Evolutionary conservation across 1,140 invertebrate genomes (phyloP).

Genomic region (Chrysopa pallens): DNA sequence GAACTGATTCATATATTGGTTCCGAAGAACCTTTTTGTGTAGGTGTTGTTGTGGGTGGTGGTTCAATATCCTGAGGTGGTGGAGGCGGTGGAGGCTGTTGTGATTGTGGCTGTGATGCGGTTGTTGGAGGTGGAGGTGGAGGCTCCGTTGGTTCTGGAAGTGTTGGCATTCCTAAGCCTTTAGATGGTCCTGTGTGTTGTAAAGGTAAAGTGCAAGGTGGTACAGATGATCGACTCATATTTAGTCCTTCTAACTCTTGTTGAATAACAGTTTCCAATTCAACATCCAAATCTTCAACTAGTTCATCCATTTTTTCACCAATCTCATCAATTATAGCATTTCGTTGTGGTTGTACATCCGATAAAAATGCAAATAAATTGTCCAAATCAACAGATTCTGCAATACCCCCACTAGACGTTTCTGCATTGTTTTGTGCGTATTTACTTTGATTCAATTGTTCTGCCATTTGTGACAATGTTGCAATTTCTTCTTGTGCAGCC

Average conservation of each 20-base stretch:
- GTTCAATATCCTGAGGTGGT: conserved; percentile 19
- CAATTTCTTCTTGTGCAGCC: conserved; percentile 56
- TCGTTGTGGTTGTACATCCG: conserved; percentile 49
- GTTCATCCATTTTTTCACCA: conserved; percentile 61
- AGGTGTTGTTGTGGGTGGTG: conserved; percentile 19
- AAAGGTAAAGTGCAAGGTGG: conserved; percentile 6
- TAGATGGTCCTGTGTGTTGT: conserved; percentile 12
- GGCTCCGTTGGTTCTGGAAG: conserved; percentile 56
- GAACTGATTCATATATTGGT: conserved; percentile 70
- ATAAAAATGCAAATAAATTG: conserved; percentile 83
- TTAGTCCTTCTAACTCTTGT: conserved; percentile 28
- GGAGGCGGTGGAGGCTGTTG: conserved; percentile 32
- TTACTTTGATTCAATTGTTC: conserved; percentile 52
- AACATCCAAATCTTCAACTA: conserved; percentile 61
- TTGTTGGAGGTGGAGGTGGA: conserved; percentile 43
- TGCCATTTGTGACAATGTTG: conserved; percentile 53
- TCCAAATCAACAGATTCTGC: conserved; percentile 63
- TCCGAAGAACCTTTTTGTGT: conserved; percentile 29
- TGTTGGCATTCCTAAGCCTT: conserved; percentile 29
- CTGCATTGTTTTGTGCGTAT: conserved; percentile 24
- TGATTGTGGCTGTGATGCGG: conserved; percentile 40
- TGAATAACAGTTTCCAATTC: conserved; percentile 45
- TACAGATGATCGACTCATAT: conserved; percentile 14
- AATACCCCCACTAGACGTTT: conserved; percentile 27
- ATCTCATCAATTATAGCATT: conserved; percentile 62